Conservation (phyloP, 2,888 invertebrate species). For the Cheilosia pagana region DNA sequence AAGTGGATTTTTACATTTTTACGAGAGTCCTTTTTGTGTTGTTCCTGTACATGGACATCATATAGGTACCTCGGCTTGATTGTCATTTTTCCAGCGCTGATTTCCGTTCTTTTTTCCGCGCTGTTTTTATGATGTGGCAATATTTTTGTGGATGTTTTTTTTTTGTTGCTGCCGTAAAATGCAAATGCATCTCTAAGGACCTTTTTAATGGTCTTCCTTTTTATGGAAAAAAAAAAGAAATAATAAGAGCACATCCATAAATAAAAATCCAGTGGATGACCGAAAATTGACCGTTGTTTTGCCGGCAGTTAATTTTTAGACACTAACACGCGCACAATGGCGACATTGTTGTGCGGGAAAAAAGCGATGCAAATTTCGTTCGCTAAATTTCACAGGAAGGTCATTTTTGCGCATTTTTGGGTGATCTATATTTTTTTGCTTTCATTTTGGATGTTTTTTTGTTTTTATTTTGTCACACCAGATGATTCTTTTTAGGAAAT, state of each 20-base stretch:
- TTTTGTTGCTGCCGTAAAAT: constrained; percentile 61
- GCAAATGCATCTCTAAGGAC: constrained; percentile 75
- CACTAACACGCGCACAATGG: constrained; percentile 34
- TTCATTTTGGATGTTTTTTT: constrained; percentile 16
- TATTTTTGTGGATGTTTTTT: constrained; percentile 60
- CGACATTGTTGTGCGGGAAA: constrained; percentile 46
- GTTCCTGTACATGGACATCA: neutral
- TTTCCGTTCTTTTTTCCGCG: constrained; percentile 16
- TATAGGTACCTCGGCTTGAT: constrained; percentile 8
- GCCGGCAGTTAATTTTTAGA: constrained; percentile 66
- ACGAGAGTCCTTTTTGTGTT: constrained; percentile 35
- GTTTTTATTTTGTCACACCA: constrained; percentile 36
- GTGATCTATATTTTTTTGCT: constrained; percentile 47
- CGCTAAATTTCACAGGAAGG: constrained; percentile 51
- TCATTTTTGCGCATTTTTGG: constrained; percentile 18
- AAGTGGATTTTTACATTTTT: constrained; percentile 62
- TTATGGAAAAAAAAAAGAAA: constrained; percentile 61
- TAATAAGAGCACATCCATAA: constrained; percentile 62
- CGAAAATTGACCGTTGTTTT: constrained; percentile 72
- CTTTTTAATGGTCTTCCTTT: constrained; percentile 68
- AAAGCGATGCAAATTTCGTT: constrained; percentile 50
- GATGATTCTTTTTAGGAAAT: constrained; percentile 45
- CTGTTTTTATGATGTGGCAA: constrained; percentile 73
- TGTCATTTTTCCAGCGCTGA: constrained; percentile 48
- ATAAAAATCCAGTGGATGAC: constrained; percentile 73